Evolutionary conservation across 2,888 invertebrate genomes (phyloP).

Genomic region (Parnassius mnemosyne): DNA sequence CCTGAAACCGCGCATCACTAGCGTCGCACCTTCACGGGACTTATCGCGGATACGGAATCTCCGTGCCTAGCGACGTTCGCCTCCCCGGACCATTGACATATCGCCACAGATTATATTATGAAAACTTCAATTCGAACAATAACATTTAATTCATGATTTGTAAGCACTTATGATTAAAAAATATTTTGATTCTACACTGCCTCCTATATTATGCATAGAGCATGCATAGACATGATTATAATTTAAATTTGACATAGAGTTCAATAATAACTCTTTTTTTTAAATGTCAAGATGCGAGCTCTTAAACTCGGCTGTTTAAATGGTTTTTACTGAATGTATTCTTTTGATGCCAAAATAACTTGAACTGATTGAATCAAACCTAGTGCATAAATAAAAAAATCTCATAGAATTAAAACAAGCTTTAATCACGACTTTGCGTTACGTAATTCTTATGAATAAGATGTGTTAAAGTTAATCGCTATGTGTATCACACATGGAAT

Average conservation of each 20-base stretch:
- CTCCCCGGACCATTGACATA: constrained; percentile 1
- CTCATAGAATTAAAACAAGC: neutral
- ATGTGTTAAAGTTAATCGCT: too few relatives aligned
- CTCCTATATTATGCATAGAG: neutral
- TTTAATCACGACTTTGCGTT: neutral
- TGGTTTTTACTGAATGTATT: too few relatives aligned
- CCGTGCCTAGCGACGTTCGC: constrained; percentile 36
- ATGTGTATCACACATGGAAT: too few relatives aligned
- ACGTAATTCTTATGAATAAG: too few relatives aligned
- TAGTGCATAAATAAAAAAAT: neutral
- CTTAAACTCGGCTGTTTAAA: too few relatives aligned
- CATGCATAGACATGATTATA: too few relatives aligned
- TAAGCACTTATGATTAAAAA: neutral
- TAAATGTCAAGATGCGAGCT: too few relatives aligned
- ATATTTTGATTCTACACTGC: neutral
- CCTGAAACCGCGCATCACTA: constrained; percentile 47
- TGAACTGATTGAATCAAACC: neutral
- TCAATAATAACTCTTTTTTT: too few relatives aligned
- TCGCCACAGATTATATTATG: constrained; percentile 14
- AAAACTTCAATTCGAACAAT: neutral
- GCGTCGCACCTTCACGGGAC: constrained; percentile 4
- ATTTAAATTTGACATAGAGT: too few relatives aligned
- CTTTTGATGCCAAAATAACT: too few relatives aligned
- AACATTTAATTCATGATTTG: neutral
- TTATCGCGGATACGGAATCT: constrained; percentile 31